A percentile compares a stretch with the other conserved stretches of the same genome.
phyloP scores from a whole-genome alignment of 2,888 invertebrate genomes.

The Apotomis betuletana region DNA sequence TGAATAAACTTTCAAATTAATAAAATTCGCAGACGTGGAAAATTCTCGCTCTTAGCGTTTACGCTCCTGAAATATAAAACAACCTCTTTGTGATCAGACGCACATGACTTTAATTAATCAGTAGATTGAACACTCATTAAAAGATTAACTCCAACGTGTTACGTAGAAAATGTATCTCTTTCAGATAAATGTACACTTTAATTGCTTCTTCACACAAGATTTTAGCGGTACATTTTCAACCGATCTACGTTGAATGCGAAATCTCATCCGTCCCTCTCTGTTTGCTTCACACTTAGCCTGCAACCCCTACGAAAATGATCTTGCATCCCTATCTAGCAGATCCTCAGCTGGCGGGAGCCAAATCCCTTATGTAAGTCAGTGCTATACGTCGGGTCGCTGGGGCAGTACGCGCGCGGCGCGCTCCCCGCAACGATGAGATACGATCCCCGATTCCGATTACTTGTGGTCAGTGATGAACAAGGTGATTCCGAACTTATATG shows the following conservation, averaged over 20 bases:
- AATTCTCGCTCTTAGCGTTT: conserved; percentile 1
- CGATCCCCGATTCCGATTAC: conserved; percentile 48
- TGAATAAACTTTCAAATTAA: conserved; percentile 24
- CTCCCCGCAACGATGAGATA: conserved; percentile 59
- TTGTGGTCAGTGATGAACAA: conserved; percentile 52
- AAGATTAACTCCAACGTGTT: conserved; percentile 59
- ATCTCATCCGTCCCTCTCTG: conserved; percentile 70
- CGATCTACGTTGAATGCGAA: conserved; percentile 63
- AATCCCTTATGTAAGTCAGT: conserved; percentile 83
- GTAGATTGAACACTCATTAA: conserved; percentile 62
- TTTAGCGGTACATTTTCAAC: conserved; percentile 64
- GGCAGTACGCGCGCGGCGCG: conserved; percentile 59
- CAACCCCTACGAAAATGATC: conserved; percentile 68
- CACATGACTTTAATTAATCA: conserved; percentile 53
- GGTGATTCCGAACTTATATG: conserved; percentile 48
- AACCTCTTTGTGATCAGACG: conserved; percentile 20
- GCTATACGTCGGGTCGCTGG: conserved; percentile 56
- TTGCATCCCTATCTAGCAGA: conserved; percentile 68
- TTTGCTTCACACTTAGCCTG: conserved; percentile 59
- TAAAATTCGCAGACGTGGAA: conserved; percentile 19
- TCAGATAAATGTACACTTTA: conserved; percentile 77
- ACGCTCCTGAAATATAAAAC: conserved; percentile 6
- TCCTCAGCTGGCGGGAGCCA: conserved; percentile 69
- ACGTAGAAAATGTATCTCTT: conserved; percentile 63
- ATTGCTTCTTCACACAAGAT: conserved; percentile 80